These are phyloP conservation scores for Lepidurus packardi DNA, from an alignment of 1,140 invertebrate species.

Conservation along the genomic window DNA sequence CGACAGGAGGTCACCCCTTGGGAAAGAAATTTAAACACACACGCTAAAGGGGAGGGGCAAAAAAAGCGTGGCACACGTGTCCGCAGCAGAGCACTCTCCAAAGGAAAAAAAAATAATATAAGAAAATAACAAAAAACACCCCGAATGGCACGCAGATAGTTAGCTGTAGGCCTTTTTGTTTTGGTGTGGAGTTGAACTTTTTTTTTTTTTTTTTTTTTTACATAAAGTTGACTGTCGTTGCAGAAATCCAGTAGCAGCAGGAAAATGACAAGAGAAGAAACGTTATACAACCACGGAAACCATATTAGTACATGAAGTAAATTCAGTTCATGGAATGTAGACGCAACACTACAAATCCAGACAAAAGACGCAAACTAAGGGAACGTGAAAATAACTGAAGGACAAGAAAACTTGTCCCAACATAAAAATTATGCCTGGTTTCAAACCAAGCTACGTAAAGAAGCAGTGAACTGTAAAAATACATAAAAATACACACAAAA, in stretches of 20 bases:
- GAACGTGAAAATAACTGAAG: no score
- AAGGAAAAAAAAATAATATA: neutral
- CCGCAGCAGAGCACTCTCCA: neutral
- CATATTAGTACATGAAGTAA: neutral
- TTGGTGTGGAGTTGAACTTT: neutral
- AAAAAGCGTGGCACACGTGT: neutral
- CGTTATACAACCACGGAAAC: neutral
- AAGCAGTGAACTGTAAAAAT: no score
- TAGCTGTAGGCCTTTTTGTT: slow-evolving; percentile 8
- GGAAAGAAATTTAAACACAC: neutral
- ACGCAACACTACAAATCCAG: neutral
- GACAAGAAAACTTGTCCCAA: no score
- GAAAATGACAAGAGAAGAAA: neutral
- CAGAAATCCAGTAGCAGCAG: neutral
- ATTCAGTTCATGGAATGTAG: neutral
- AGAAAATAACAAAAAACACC: neutral
- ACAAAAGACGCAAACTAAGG: no score
- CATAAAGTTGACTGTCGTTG: slow-evolving; percentile 19
- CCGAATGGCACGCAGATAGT: slow-evolving; percentile 1
- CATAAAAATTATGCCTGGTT: no score
- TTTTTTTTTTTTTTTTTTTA: neutral
- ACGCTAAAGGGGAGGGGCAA: neutral
- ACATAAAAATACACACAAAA: no score
- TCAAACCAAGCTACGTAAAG: no score
- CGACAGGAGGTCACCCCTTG: no score